A percentile compares a stretch with the other conserved stretches of the same genome.
Evolutionary conservation across 2,797 vertebrate species (phyloP).

Genomic region (Alouatta caraya): DNA sequence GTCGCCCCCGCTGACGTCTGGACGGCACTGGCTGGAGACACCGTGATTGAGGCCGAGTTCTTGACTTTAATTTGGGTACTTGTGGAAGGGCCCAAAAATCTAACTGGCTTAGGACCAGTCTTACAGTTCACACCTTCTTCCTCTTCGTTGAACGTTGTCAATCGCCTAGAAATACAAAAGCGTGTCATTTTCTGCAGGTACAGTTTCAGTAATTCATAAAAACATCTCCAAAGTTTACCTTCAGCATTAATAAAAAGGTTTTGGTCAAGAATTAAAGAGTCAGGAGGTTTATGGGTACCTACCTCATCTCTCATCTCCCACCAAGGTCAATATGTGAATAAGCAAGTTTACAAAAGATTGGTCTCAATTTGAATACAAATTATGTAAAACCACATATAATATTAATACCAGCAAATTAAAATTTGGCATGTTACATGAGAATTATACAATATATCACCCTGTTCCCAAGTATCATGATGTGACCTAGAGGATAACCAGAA

Average conservation of each 20-base stretch:
- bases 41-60: slow-evolving; percentile 80
- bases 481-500: background rate
- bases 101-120: background rate
- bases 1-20: background rate
- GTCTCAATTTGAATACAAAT: background rate
- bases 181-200: background rate
- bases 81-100: slow-evolving; percentile 77
- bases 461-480: background rate
- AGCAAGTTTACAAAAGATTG: background rate
- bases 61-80: slow-evolving; percentile 84
- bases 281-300: background rate
- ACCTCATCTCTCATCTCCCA: background rate
- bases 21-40: background rate
- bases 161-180: slow-evolving; percentile 76
- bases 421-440: background rate
- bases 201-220: background rate
- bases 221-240: background rate
- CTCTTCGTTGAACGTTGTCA: background rate
- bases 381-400: background rate
- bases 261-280: background rate
- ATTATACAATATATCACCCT: background rate
- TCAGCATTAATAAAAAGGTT: background rate
- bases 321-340: background rate
- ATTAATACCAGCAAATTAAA: background rate
- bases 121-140: background rate